phyloP scores from a whole-genome alignment of 1,140 invertebrate species.

The Apolygus lucorum region DNA sequence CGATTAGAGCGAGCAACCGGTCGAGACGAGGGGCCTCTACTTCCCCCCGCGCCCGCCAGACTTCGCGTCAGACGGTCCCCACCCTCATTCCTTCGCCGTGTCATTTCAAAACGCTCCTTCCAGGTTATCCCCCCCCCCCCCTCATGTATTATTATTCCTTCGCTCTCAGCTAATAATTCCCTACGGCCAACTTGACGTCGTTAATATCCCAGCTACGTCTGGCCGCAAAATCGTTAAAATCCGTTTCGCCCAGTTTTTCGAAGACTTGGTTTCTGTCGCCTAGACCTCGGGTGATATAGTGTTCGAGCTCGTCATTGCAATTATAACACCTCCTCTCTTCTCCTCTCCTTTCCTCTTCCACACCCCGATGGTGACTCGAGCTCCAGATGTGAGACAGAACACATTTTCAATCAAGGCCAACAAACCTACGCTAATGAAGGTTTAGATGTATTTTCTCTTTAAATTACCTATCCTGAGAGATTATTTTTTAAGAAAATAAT shows the following conservation, averaged over 20 bases:
- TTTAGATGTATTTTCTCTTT: too few species aligned
- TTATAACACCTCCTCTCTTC: background rate
- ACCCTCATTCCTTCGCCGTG: background rate
- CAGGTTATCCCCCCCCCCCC: background rate
- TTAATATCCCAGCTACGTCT: background rate
- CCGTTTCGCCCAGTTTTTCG: slow-evolving; percentile 20
- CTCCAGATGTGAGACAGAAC: background rate
- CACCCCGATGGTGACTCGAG: background rate
- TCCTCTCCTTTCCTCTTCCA: background rate
- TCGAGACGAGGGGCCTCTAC: too few species aligned
- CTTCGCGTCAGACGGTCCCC: background rate
- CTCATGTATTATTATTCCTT: too few species aligned
- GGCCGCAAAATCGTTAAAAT: slow-evolving; percentile 16
- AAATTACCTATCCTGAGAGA: too few species aligned
- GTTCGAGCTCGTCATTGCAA: slow-evolving; percentile 17
- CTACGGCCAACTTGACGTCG: slow-evolving; percentile 8
- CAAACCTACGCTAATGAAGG: too few species aligned
- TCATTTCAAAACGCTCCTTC: background rate
- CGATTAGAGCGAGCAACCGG: too few species aligned
- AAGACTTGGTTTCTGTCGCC: slow-evolving; percentile 8
- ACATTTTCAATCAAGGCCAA: background rate
- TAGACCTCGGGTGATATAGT: slow-evolving; percentile 19
- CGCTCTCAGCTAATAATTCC: slow-evolving; percentile 15
- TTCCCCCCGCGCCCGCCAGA: too few species aligned
- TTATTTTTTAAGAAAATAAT: too few species aligned